Evolutionary conservation across 2,113 vertebrate species (phyloP), one percentile per base, ranked within the genome.

Genomic region (Cryptomyrus ogoouensis): DNA sequence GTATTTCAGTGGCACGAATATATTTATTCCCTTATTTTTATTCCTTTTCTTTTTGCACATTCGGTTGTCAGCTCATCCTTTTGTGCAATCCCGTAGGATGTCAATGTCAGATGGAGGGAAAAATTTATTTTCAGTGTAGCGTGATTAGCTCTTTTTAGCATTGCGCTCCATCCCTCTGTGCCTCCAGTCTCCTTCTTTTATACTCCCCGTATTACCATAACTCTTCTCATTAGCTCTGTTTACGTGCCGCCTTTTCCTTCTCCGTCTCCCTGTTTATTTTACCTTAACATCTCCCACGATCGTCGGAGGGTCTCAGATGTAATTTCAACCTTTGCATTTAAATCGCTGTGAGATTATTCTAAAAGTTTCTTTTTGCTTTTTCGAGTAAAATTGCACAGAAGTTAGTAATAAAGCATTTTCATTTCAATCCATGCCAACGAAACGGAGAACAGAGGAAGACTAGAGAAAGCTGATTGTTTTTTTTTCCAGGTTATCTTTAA

Each of bases 201-300:
- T 92, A 91, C 70, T 88, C 70, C 44, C 90, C 77, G 4, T 31
- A 24, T n/a, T 47, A 46, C 74, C 42, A 7, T 58, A 42, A 15
- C 47, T 91, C 89, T 80, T 56, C 50, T 42, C 12, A 0, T 58
- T 35, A 89, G 39, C 39, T 88, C 24, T 83, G 39, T 47, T 35
- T 90, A n/a, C 19, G 21, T 15, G 13, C 13, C 58, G 53, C 62
- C 62, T 24, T 89, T 53, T 91, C 90, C 52, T 84, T 27, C 62
- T 62, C 39, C 50, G n/a, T 46, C 66, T 90, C 80, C 91, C 80
- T 89, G 90, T 90, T 85, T 91, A 42, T 15, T 80, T 66, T 70
- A 70, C 42, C 46, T 49, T 49, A 19, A 27, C 35, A 24, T 70
- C 70, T 15, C 42, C 27, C 21, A 46, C 39, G 49, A 53, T 87